Conservation (phyloP, 2,797 vertebrate species). For the Pipistrellus nathusii region DNA sequence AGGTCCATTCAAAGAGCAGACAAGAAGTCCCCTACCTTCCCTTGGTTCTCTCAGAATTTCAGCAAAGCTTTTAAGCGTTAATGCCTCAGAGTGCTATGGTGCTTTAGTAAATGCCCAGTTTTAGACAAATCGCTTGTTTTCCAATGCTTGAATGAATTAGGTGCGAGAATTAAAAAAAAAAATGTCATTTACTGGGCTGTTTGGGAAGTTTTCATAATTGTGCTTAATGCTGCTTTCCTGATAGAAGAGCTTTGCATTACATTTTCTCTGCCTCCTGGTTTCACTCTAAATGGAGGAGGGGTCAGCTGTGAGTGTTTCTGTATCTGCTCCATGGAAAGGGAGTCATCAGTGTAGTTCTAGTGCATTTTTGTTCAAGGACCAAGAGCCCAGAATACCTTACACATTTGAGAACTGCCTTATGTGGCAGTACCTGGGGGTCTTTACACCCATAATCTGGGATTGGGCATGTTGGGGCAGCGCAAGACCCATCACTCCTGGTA, state of each 20-base stretch:
- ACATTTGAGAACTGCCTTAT: background rate
- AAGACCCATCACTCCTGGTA: rapidly evolving
- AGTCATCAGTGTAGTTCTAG: background rate
- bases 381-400: background rate
- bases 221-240: background rate
- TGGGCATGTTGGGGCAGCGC: background rate
- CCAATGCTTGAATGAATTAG: background rate
- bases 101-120: background rate
- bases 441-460: background rate
- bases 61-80: background rate
- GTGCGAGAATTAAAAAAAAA: slow-evolving; percentile 36
- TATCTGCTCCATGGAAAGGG: background rate
- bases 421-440: background rate
- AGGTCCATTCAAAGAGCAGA: rapidly evolving
- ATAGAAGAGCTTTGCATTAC: background rate
- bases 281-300: background rate
- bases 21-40: background rate
- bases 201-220: background rate
- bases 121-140: background rate
- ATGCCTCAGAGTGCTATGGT: background rate
- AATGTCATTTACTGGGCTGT: background rate
- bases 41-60: background rate
- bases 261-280: slow-evolving; percentile 9
- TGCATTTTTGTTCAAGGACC: background rate
- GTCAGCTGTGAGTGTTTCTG: background rate